phyloP scores from a whole-genome alignment of 2,113 vertebrate species.

The Scomber scombrus region DNA sequence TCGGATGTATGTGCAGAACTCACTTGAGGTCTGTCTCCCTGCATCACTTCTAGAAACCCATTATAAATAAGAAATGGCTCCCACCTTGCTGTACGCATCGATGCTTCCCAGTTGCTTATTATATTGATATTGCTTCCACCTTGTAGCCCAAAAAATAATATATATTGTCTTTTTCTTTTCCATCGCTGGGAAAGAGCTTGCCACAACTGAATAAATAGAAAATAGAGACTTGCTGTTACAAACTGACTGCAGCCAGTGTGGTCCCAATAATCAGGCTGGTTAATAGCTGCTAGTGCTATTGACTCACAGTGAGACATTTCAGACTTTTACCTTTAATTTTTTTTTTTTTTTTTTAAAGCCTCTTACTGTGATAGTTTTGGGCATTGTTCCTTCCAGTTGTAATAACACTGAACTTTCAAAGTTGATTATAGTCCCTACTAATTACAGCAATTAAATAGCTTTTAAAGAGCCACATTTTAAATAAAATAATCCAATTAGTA shows the following conservation, averaged over 20 bases:
- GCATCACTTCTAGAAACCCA: not conserved
- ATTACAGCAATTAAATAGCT: not conserved
- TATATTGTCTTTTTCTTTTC: not conserved
- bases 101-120: not conserved
- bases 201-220: not conserved
- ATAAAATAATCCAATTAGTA: not conserved
- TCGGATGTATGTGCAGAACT: too few species aligned
- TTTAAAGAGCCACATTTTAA: not conserved
- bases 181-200: not conserved
- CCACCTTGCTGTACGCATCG: not conserved
- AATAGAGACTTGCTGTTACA: not conserved
- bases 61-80: not conserved
- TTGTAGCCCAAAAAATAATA: not conserved
- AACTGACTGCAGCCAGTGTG: not conserved
- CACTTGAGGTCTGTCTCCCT: constrained; percentile 1
- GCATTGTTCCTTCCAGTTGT: too few species aligned
- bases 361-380: too few species aligned
- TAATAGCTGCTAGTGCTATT: not conserved
- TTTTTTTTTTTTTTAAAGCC: too few species aligned
- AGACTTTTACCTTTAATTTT: not conserved
- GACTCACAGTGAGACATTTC: not conserved
- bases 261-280: not conserved
- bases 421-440: not conserved
- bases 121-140: not conserved
- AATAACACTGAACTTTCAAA: too few species aligned